Evolutionary conservation across 2,113 vertebrate species (phyloP).

Genomic region (Etheostoma cragini): DNA sequence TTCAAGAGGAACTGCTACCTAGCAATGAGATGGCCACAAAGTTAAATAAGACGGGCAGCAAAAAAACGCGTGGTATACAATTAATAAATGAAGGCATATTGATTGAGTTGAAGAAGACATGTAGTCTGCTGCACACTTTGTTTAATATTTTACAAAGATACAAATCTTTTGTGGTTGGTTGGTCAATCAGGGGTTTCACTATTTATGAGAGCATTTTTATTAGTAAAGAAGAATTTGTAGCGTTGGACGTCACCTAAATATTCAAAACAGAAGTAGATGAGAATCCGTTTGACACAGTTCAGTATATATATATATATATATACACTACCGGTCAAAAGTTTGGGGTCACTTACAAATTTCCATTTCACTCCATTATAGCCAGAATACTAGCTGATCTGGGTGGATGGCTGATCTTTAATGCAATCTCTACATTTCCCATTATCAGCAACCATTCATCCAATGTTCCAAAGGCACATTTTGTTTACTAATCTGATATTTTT

Average conservation of each 20-base stretch:
- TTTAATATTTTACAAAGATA: not conserved
- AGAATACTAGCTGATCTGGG: too few relatives aligned
- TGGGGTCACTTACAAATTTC: too few relatives aligned
- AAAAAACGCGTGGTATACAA: not conserved
- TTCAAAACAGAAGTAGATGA: not conserved
- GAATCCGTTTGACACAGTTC: not conserved
- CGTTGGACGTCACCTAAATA: not conserved
- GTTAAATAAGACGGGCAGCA: not conserved
- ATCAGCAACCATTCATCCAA: too few relatives aligned
- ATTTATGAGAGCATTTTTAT: not conserved
- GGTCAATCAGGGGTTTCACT: not conserved
- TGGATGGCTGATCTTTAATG: too few relatives aligned
- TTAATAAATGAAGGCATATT: not conserved
- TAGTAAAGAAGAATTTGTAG: not conserved
- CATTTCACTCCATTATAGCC: too few relatives aligned
- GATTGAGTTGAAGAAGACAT: not conserved
- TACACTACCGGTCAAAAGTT: too few relatives aligned
- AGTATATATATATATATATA: not conserved
- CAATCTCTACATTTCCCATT: too few relatives aligned
- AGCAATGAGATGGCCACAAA: not conserved
- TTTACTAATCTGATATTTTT: too few relatives aligned
- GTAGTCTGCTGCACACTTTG: not conserved
- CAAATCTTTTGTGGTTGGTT: not conserved
- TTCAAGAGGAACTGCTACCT: conserved; percentile 2
- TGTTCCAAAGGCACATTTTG: too few relatives aligned